phyloP scores from a whole-genome alignment of 2,797 vertebrate species.

The Sebastiscus albofasciatus region DNA sequence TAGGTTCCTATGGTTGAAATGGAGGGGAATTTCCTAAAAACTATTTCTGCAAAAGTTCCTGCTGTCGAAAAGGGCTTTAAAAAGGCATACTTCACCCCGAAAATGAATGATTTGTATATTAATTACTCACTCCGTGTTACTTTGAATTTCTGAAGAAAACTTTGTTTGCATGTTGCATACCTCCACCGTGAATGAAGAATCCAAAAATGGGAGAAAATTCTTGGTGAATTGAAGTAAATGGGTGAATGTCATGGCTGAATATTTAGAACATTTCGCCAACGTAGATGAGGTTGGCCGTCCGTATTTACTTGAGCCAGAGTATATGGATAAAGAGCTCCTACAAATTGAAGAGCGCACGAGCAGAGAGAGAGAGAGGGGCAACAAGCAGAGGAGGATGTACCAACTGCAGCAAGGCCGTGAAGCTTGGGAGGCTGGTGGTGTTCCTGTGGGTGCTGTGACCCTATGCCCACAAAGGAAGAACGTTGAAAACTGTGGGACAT shows the following conservation, averaged over 20 bases:
- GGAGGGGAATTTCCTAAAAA: not conserved
- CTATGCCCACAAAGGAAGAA: no score
- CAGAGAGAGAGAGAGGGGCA: no score
- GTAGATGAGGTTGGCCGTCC: no score
- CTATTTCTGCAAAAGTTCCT: not conserved
- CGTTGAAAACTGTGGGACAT: no score
- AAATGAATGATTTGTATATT: not conserved
- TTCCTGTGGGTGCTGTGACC: no score
- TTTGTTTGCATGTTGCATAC: not conserved
- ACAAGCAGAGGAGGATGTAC: no score
- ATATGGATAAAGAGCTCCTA: no score
- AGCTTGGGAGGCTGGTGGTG: no score
- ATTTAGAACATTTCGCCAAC: no score
- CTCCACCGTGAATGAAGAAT: not conserved
- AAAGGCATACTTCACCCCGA: not conserved
- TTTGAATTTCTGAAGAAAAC: not conserved
- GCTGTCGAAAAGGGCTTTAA: not conserved
- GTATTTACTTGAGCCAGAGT: no score
- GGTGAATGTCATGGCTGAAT: no score
- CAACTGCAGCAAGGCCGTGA: fast-evolving
- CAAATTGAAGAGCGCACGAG: no score
- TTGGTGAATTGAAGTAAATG: not conserved
- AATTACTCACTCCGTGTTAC: not conserved
- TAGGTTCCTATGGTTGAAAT: not conserved
- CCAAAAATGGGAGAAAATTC: not conserved